phyloP scores from a whole-genome alignment of 2,797 vertebrate genomes.

The Takifugu rubripes region DNA sequence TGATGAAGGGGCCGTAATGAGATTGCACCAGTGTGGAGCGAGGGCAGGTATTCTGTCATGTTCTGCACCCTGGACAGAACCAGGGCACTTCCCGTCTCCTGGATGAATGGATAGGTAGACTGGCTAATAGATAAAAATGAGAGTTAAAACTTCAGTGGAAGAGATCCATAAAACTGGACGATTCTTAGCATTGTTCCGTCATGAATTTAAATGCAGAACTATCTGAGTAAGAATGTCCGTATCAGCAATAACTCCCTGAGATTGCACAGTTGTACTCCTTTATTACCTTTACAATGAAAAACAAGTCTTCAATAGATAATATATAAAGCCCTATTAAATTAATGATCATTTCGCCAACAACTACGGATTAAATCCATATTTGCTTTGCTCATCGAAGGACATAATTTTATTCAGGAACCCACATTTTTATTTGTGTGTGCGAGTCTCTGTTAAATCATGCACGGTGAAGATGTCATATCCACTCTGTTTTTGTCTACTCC shows the following conservation, averaged over 20 bases:
- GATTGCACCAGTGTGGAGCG: slow-evolving; percentile 41
- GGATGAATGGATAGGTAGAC: slow-evolving; percentile 18
- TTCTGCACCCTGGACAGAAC: slow-evolving; percentile 53
- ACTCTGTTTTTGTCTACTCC: too few relatives aligned
- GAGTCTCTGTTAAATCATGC: too few relatives aligned
- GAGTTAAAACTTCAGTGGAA: not conserved
- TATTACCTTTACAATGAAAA: slow-evolving; percentile 51
- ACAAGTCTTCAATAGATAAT: slow-evolving; percentile 48
- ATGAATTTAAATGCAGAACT: slow-evolving; percentile 16
- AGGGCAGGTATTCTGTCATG: slow-evolving; percentile 63
- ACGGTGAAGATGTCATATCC: too few relatives aligned
- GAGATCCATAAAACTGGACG: slow-evolving; percentile 1
- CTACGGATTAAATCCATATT: slow-evolving; percentile 61
- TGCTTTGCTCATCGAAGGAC: slow-evolving; percentile 42
- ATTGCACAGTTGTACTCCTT: slow-evolving; percentile 27
- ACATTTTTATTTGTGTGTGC: too few relatives aligned
- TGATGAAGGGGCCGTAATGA: slow-evolving; percentile 57
- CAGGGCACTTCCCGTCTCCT: slow-evolving; percentile 52
- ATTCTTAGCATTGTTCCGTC: slow-evolving; percentile 2
- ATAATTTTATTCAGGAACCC: slow-evolving; percentile 44
- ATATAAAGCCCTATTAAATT: slow-evolving; percentile 46
- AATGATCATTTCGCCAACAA: slow-evolving; percentile 39
- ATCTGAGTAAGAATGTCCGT: slow-evolving; percentile 9
- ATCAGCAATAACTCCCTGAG: slow-evolving; percentile 14
- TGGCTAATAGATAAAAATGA: slow-evolving; percentile 24